Percentiles rank a stretch among this genome's conserved stretches.
Evolutionary conservation across 1,140 invertebrate genomes (phyloP).

Genomic region (Achroia grisella): DNA sequence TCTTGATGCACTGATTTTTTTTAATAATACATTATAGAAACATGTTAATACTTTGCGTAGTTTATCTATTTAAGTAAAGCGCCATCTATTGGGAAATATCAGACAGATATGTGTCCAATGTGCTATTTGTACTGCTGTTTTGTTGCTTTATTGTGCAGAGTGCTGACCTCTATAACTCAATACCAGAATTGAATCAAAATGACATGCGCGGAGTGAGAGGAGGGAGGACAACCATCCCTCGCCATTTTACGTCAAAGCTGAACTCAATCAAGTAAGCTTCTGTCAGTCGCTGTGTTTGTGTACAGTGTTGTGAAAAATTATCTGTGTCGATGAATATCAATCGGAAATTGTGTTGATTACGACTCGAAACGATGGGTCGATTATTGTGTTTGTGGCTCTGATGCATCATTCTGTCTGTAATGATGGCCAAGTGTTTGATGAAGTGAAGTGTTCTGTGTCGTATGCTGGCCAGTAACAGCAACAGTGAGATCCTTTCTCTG

Average conservation of each 20-base stretch:
- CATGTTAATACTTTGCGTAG: too few species aligned
- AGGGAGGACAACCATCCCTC: constrained; percentile 48
- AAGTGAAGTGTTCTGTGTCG: constrained; percentile 68
- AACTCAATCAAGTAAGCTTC: constrained; percentile 64
- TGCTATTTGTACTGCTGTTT: not conserved
- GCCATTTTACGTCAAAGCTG: constrained; percentile 69
- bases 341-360: constrained; percentile 67
- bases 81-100: constrained; percentile 22
- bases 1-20: too few species aligned
- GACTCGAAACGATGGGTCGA: constrained; percentile 64
- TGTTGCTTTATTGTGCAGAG: constrained; percentile 22
- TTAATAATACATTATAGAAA: too few species aligned
- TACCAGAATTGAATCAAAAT: constrained; percentile 4
- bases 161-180: constrained; percentile 33
- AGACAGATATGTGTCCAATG: too few species aligned
- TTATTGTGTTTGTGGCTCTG: constrained; percentile 67
- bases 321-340: constrained; percentile 67
- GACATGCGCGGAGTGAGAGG: constrained; percentile 44
- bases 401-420: constrained; percentile 61
- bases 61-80: too few species aligned
- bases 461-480: constrained; percentile 66
- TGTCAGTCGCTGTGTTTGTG: constrained; percentile 70
- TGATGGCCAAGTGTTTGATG: constrained; percentile 67
- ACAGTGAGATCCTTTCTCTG: constrained; percentile 66
- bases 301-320: constrained; percentile 70